Base-by-base conservation (phyloP, 2,888 invertebrate genomes). In the Cynaeus angustus region DNA sequence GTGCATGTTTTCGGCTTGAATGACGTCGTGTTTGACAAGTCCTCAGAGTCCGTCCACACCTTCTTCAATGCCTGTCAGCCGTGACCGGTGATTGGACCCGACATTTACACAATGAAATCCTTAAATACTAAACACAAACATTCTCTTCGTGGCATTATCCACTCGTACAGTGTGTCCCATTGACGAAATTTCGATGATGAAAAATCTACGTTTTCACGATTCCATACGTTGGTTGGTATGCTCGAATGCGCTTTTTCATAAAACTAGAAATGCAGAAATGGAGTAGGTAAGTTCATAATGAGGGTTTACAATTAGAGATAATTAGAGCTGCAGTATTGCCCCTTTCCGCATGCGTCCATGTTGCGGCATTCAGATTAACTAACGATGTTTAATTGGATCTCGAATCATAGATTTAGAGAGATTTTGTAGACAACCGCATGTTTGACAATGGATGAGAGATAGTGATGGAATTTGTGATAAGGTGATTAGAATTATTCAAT, bases 1-100 rank as follows among this genome's bases (percentile, higher is more conserved):
- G 66, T 33, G 52, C 58, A 56, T 55, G 58, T 64, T 68, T 70
- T 55, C 61, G 41, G 41, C 56, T 71, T 77, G 79, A 78, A 75
- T 83, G 83, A 83, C 83, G 80, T 78, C 78, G 79, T 84, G 83
- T 84, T 84, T 84, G 84, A 84, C 84, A 82, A 81, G 80, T 81
- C 79, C 81, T 84, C 79, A 79, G 78, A 79, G 78, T 78, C 77
- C 77, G 81, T 83, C 83, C 83, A 82, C 83, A 83, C 83, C 83
- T 83, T 77, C 74, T 43, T 82, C 82, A 83, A 84, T 83, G 80
- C 80, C 77, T 81, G 83, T 83, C 82, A 82, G 79, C 79, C 71
- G 65, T 74, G 73, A 74, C 77, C 78, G 78, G 77, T 77, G 81
- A 83, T 83, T 83, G 82, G 80, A 83, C 77, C 72, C 75, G 83